Evolutionary conservation across 2,113 vertebrate species (phyloP).

Genomic region (Leucosticte australis): DNA sequence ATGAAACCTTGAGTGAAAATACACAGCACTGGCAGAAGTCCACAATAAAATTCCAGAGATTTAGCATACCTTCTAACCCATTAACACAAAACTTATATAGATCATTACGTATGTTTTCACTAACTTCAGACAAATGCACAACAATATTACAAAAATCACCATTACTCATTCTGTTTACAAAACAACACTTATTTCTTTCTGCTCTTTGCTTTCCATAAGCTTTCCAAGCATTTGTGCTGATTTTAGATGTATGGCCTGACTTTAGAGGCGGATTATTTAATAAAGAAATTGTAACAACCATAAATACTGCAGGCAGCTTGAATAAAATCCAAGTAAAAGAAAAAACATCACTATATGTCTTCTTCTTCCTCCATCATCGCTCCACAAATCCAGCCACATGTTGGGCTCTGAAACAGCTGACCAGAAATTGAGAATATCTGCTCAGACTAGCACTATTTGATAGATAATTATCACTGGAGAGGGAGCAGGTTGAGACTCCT

Average conservation of each 20-base stretch:
- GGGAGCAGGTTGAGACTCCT: background rate
- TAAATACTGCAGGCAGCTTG: background rate
- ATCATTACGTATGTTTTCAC: background rate
- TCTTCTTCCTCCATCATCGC: fast-evolving
- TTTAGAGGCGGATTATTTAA: background rate
- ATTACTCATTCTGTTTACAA: background rate
- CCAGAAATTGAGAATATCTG: background rate
- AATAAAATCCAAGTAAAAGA: background rate
- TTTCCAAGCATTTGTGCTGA: background rate
- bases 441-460: background rate
- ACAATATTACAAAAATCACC: background rate
- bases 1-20: background rate
- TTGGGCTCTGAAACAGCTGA: background rate
- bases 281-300: background rate
- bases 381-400: background rate
- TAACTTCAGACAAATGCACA: background rate
- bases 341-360: background rate
- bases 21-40: background rate
- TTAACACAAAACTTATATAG: background rate
- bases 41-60: background rate
- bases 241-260: background rate
- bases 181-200: background rate
- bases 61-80: background rate
- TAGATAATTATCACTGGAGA: background rate
- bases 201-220: background rate